Conservation (phyloP, 2,888 invertebrate species). For the Stenichneumon culpator region DNA sequence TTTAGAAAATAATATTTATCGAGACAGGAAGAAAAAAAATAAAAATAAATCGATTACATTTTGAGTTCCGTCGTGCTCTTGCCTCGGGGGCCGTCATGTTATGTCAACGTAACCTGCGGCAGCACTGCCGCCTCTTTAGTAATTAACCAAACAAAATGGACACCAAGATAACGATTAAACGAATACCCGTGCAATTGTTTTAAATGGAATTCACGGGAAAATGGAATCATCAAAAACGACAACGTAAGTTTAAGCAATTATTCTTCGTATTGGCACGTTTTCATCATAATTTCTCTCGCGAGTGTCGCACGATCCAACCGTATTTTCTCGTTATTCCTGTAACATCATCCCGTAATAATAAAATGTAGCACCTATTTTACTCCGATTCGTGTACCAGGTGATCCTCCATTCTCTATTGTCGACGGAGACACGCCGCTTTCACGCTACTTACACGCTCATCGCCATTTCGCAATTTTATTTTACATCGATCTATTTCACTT, state of each 20-base stretch:
- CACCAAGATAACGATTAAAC: constrained; percentile 85
- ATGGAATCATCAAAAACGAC: constrained; percentile 76
- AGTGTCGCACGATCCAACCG: neutral
- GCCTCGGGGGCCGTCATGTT: constrained; percentile 71
- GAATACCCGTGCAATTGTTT: constrained; percentile 79
- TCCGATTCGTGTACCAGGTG: constrained; percentile 72
- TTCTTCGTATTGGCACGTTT: neutral
- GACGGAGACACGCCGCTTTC: constrained; percentile 52
- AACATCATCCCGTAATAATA: constrained; percentile 55
- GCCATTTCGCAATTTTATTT: constrained; percentile 51
- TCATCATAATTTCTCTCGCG: neutral
- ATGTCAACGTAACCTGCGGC: constrained; percentile 83
- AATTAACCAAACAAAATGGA: constrained; percentile 86
- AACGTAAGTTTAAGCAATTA: constrained; percentile 76
- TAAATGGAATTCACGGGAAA: constrained; percentile 77
- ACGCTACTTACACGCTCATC: constrained; percentile 40
- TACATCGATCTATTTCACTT: constrained; percentile 10
- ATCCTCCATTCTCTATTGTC: constrained; percentile 60
- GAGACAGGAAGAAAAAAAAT: neutral
- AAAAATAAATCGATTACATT: constrained; percentile 54
- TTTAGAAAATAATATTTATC: neutral
- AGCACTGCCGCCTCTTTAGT: constrained; percentile 84
- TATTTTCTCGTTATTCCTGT: constrained; percentile 47
- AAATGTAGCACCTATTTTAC: constrained; percentile 71
- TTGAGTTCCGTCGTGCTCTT: constrained; percentile 64